phyloP scores from a whole-genome alignment of 2,888 invertebrate species.

The Diloba caeruleocephala region DNA sequence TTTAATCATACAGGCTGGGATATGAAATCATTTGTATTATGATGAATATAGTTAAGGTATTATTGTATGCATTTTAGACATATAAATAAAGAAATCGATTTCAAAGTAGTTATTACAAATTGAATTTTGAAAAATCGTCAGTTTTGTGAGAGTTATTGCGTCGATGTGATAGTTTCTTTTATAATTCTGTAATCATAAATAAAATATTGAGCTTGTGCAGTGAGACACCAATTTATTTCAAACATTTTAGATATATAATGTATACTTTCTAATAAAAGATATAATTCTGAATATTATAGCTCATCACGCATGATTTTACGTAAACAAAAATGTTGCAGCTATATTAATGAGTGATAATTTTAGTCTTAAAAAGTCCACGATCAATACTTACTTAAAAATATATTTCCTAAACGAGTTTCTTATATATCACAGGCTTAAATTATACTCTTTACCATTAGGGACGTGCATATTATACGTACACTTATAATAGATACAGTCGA shows the following conservation, averaged over 20 bases:
- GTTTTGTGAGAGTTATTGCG: slow-evolving; percentile 37
- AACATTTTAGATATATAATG: slow-evolving; percentile 25
- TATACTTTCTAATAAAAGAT: slow-evolving; percentile 23
- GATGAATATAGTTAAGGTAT: too few relatives aligned
- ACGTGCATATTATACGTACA: slow-evolving; percentile 88
- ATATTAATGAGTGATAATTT: slow-evolving; percentile 54
- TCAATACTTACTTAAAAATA: slow-evolving; percentile 77
- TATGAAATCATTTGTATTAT: too few relatives aligned
- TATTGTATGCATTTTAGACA: too few relatives aligned
- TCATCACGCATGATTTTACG: slow-evolving; percentile 27
- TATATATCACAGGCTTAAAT: slow-evolving; percentile 89
- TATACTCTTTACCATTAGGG: slow-evolving; percentile 84
- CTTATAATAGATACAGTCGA: slow-evolving; percentile 81
- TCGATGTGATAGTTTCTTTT: slow-evolving; percentile 28
- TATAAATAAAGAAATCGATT: too few relatives aligned
- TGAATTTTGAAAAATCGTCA: too few relatives aligned
- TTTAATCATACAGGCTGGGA: too few relatives aligned
- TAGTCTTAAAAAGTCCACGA: slow-evolving; percentile 67
- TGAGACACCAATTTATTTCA: slow-evolving; percentile 24
- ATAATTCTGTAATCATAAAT: slow-evolving; percentile 44
- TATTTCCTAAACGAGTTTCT: slow-evolving; percentile 82
- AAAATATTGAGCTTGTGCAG: slow-evolving; percentile 43
- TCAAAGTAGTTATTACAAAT: too few relatives aligned
- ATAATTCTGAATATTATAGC: slow-evolving; percentile 19
- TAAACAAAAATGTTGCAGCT: slow-evolving; percentile 42